These are phyloP conservation scores for Podilymbus podiceps DNA, from an alignment of 2,113 vertebrate genomes.

Conservation along the genomic window DNA sequence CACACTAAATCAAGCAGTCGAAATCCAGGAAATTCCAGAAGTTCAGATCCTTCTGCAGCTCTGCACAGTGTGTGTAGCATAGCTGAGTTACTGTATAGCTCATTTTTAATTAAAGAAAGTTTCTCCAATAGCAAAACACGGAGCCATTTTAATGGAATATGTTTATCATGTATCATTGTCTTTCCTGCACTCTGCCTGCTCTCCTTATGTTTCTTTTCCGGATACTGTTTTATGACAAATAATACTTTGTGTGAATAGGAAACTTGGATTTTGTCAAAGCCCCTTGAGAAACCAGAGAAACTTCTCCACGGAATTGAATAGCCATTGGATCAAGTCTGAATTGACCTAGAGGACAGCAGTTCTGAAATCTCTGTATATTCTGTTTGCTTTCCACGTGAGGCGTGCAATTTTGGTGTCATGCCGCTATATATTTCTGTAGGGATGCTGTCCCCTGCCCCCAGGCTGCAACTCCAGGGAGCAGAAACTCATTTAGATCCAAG, in stretches of 20 bases:
- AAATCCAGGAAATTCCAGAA: background rate
- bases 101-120: background rate
- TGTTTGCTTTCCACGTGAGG: background rate
- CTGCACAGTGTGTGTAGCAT: background rate
- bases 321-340: background rate
- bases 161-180: background rate
- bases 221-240: background rate
- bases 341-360: background rate
- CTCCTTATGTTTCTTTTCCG: background rate
- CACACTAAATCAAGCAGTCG: background rate
- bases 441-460: background rate
- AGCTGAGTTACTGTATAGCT: background rate
- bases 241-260: background rate
- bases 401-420: fast-evolving
- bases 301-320: background rate
- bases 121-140: background rate
- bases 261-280: background rate
- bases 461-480: background rate
- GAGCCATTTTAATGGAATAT: background rate
- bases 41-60: background rate
- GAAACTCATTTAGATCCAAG: background rate
- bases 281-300: background rate
- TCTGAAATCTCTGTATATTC: background rate
- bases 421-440: background rate
- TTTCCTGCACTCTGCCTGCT: background rate